Percentiles rank a stretch among this genome's conserved stretches.
Conservation (phyloP, 2,888 invertebrate genomes). For the Mycalesis mineus region DNA sequence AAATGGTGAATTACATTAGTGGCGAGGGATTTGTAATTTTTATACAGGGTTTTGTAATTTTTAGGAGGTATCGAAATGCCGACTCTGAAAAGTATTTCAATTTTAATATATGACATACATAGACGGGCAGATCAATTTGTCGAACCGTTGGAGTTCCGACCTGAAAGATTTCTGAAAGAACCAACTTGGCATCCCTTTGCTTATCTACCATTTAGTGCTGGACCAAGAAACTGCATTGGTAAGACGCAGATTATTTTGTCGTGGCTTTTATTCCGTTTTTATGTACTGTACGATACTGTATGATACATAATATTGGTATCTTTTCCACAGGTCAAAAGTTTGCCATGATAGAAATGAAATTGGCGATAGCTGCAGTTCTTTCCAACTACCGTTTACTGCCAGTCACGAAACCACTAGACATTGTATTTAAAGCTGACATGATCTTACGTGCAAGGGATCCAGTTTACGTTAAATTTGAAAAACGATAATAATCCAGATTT, state of each 20-base stretch:
- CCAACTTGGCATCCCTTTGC: slow-evolving; percentile 78
- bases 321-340: slow-evolving; percentile 78
- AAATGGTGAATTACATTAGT: no score
- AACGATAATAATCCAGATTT: slow-evolving; percentile 32
- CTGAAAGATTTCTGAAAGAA: slow-evolving; percentile 82
- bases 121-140: slow-evolving; percentile 80
- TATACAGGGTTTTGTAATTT: no score
- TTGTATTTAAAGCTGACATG: slow-evolving; percentile 54
- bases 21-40: no score
- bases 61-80: slow-evolving; percentile 54
- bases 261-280: no score
- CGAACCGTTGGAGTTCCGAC: slow-evolving; percentile 82
- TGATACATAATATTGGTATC: background rate
- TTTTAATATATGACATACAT: slow-evolving; percentile 82
- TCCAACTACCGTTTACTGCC: slow-evolving; percentile 66
- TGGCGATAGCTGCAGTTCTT: slow-evolving; percentile 68
- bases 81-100: slow-evolving; percentile 63
- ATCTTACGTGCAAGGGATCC: slow-evolving; percentile 57
- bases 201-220: slow-evolving; percentile 83
- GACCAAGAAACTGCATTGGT: slow-evolving; percentile 84
- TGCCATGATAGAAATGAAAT: slow-evolving; percentile 80
- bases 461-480: slow-evolving; percentile 54
- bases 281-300: no score
- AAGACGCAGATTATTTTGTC: slow-evolving; percentile 22
- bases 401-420: slow-evolving; percentile 63